Evolutionary conservation across 2,113 vertebrate species (phyloP), one percentile per base, ranked within the genome.

Genomic region (Leptobrachium leishanense): DNA sequence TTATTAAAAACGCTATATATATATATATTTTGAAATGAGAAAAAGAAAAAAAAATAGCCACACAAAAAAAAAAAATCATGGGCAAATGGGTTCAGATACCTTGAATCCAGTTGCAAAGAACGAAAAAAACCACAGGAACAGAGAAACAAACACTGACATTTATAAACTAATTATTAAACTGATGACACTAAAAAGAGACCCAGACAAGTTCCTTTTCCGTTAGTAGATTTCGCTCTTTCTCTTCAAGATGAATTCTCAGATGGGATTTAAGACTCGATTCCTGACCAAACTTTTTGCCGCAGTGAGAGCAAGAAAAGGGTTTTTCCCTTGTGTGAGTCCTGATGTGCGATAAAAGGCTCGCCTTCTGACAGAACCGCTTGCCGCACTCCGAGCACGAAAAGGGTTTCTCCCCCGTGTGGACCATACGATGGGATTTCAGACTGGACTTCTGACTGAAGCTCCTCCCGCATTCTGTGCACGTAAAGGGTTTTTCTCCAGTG

Each of bases 291-390:
- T 20, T 20, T 57, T 68, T 76, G 2, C 65, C 65, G n/a, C 75
- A 76, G 15, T 68, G 46, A 2, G 75, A 1, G 9, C 75, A 76
- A 6, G 65, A 10, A 44, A 55, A 74, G 1, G 13, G 50, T 13
- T 76, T 76, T 9, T 63, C 12, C 13, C 62, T 44, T 2, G 42
- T 43, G 68, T 72, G 79, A 2, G 13, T 83, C 78, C 85, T 85
- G 62, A 79, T 80, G 40, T 86, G 83, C 69, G 82, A 82, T 75
- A 86, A 57, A 42, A 86, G 84, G 72, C 82, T 81, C 0, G 75
- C 83, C 66, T 77, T 75, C 70, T 81, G 70, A 6, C 50, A 78
- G 72, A 85, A 88, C 39, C 82, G 74, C 57, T 84, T 88, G 20
- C 77, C 83, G 73, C 85, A 87, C 63, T 83, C 63, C 13, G 63